These are phyloP conservation scores for Trachythela sp. DNA, from an alignment of 64 coral and sea anemone species.

Conservation along the genomic window DNA sequence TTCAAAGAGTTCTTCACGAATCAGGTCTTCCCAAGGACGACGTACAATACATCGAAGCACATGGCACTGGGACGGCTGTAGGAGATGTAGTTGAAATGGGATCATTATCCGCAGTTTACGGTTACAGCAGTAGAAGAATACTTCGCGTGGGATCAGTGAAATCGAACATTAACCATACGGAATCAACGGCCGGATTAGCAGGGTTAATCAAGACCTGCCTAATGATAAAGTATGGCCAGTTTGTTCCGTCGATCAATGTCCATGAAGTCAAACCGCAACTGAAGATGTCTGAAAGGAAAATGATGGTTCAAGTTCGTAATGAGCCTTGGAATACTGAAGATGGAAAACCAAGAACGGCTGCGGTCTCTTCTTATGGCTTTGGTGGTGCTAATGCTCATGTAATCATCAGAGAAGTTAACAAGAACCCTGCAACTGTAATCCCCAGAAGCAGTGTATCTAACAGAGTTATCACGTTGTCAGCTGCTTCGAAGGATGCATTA, in stretches of 20 bases:
- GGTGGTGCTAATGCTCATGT: constrained; percentile 54
- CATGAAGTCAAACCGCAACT: constrained; percentile 60
- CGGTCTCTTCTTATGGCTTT: constrained; percentile 56
- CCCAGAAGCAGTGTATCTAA: background rate
- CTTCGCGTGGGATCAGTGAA: constrained; percentile 62
- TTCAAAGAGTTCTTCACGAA: constrained; percentile 47
- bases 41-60: constrained; percentile 72
- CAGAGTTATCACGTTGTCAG: constrained; percentile 36
- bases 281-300: constrained; percentile 38
- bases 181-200: constrained; percentile 70
- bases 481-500: constrained; percentile 20
- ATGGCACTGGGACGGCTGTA: constrained; percentile 77
- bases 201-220: constrained; percentile 60
- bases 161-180: constrained; percentile 80
- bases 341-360: constrained; percentile 45
- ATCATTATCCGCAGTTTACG: constrained; percentile 55
- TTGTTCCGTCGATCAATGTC: constrained; percentile 67
- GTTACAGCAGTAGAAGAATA: constrained; percentile 3
- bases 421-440: background rate
- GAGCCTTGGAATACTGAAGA: constrained; percentile 41
- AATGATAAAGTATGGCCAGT: constrained; percentile 54
- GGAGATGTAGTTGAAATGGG: constrained; percentile 67
- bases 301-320: constrained; percentile 30
- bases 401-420: constrained; percentile 40
- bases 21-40: constrained; percentile 51